Conservation (phyloP, 2,797 vertebrate genomes). For the Labroides dimidiatus region DNA sequence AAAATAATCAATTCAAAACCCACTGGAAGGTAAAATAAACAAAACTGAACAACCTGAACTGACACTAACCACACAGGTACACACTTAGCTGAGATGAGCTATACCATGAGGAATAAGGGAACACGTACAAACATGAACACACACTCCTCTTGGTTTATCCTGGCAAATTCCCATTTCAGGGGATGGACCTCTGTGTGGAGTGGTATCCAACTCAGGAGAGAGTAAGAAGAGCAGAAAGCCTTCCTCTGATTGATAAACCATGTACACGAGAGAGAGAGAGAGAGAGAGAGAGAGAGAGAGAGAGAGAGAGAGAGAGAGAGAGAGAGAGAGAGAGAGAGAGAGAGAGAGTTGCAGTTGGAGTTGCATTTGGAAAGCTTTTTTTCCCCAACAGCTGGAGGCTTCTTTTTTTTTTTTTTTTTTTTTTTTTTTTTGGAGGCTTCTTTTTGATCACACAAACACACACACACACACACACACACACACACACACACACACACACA, state of each 20-base stretch:
- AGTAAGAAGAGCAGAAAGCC: constrained; percentile 18
- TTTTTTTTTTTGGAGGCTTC: no score
- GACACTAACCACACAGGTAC: constrained; percentile 14
- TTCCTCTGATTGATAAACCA: constrained; percentile 46
- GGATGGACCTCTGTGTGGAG: constrained; percentile 27
- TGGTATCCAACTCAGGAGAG: constrained; percentile 28
- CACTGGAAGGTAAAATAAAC: neutral
- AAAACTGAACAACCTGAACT: neutral
- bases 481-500: no score
- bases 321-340: no score
- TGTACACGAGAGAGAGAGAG: no score
- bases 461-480: no score
- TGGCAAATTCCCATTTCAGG: constrained; percentile 41
- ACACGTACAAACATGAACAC: constrained; percentile 10
- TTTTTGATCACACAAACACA: no score
- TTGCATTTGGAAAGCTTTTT: neutral
- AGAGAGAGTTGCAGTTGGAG: no score
- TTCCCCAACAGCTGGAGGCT: neutral
- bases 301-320: no score
- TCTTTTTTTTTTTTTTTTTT: no score
- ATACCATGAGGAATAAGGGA: constrained; percentile 7
- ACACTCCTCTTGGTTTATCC: constrained; percentile 7
- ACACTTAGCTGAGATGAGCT: constrained; percentile 4
- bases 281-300: no score
- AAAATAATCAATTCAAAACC: constrained; percentile 22